Base-by-base conservation (phyloP, 2,797 vertebrate genomes). In the Sebastes alutus region DNA sequence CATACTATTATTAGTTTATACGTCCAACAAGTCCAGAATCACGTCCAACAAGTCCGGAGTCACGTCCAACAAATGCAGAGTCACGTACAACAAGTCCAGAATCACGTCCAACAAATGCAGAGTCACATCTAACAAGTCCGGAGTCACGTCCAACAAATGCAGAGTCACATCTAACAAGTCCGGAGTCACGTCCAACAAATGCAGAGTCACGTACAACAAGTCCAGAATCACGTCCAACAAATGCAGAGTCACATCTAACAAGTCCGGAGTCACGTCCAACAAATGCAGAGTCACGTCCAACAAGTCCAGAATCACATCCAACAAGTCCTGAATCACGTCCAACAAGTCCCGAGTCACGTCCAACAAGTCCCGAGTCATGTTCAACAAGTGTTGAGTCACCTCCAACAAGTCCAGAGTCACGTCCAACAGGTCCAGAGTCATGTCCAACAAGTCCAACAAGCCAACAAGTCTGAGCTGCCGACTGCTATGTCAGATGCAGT, bases 11-110 rank as follows among this genome's bases (percentile, higher is more conserved):
- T 38, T 4, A 12, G 22, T 56, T 13, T 13, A 38, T 23, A 56
- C 22, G 4, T 6, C 52, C 2, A n/a, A 22, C 20, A 52, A 9
- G 49, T 52, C 7, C 32, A 3, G 32, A 33, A 2, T 46, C 42
- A 46, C 2, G 20, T n/a, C 49, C 7, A 20, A 8, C 42, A 46
- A 46, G 2, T 46, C 3, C 33, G 1, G 14, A 20, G 1, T 49
- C 16, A n/a, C 16, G 0, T n/a, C 7, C 1, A n/a, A n/a, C 49
- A 20, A n/a, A 8, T 52, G 1, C 49, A 0, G 4, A n/a, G 20
- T 54, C 20, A 54, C 8, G 20, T 22, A 9, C 2, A n/a, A 22
- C 20, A 52, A 8, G 3, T 52, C 1, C 18, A 0, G 9, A 33
- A 3, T 33, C 9, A 33, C 9, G 33, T 35, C 1, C 33, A 35